Conservation (phyloP, 1,140 invertebrate genomes). For the Drosophila varians region DNA sequence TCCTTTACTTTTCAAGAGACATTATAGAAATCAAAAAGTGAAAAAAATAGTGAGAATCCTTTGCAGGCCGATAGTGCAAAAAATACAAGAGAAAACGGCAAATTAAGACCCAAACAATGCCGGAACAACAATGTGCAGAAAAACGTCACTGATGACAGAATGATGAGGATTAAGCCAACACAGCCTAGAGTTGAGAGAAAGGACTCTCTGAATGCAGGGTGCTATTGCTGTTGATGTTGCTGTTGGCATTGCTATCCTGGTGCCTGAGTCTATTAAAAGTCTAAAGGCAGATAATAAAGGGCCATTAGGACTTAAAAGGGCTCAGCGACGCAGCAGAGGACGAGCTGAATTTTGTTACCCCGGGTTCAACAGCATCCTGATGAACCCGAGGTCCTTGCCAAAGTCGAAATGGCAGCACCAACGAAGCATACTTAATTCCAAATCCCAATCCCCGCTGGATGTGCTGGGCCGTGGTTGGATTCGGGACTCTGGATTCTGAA, state of each 20-base stretch:
- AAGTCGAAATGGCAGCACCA: slow-evolving; percentile 80
- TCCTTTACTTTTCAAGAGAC: slow-evolving; percentile 10
- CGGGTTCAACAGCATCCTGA: slow-evolving; percentile 55
- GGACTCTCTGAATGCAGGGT: slow-evolving; percentile 5
- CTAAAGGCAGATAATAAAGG: slow-evolving; percentile 83
- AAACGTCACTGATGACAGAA: slow-evolving; percentile 83
- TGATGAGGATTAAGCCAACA: slow-evolving; percentile 81
- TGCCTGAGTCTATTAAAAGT: slow-evolving; percentile 83
- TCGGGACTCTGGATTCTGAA: not conserved
- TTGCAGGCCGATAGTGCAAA: slow-evolving; percentile 51
- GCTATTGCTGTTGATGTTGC: slow-evolving; percentile 17
- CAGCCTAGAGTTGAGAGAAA: slow-evolving; percentile 23
- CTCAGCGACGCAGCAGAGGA: slow-evolving; percentile 64
- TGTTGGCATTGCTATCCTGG: slow-evolving; percentile 48
- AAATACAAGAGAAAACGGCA: slow-evolving; percentile 61
- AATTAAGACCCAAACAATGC: slow-evolving; percentile 76
- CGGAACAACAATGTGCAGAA: slow-evolving; percentile 75
- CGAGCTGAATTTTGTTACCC: slow-evolving; percentile 54
- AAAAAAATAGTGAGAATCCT: slow-evolving; percentile 62
- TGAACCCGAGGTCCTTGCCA: slow-evolving; percentile 61
- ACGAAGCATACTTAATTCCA: slow-evolving; percentile 82
- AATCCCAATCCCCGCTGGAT: slow-evolving; percentile 67
- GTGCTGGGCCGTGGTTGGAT: slow-evolving; percentile 33
- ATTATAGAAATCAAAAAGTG: slow-evolving; percentile 64
- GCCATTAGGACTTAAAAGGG: slow-evolving; percentile 83